Evolutionary conservation across 2,888 invertebrate species (phyloP), one percentile per base, ranked within the genome.

Genomic region (Osmoderma eremita): DNA sequence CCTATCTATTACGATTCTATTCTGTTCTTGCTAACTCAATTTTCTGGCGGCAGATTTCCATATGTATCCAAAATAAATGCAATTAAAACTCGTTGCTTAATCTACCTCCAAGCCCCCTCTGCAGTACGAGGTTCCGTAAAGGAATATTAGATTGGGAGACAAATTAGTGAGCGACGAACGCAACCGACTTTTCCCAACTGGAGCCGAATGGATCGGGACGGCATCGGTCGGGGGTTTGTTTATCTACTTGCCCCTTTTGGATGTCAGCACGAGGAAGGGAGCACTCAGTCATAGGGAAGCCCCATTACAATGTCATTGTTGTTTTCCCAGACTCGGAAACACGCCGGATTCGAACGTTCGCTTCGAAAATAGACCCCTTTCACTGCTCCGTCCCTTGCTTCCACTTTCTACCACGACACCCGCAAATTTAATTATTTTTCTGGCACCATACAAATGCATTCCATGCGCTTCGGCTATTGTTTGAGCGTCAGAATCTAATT

Each of bases 301-400:
- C 56, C 42, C 56, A 56, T 56, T 56, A 56, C 56, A 56, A 41
- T 56, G 56, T 56, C 56, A 56, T 56, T 56, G 56, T 56, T 56
- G 56, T 56, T 56, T 56, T 56, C 53, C 53, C 36, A 39, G 56
- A 20, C n/a, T n/a, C n/a, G n/a, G n/a, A n/a, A n/a, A n/a, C n/a
- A n/a, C n/a, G n/a, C n/a, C n/a, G n/a, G n/a, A n/a, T n/a, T n/a
- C n/a, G n/a, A n/a, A n/a, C n/a, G n/a, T n/a, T n/a, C n/a, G n/a
- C n/a, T n/a, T n/a, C n/a, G n/a, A n/a, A n/a, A n/a, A n/a, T n/a
- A n/a, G n/a, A n/a, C n/a, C n/a, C n/a, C n/a, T n/a, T n/a, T n/a
- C n/a, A n/a, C n/a, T n/a, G n/a, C n/a, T n/a, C n/a, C n/a, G n/a
- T n/a, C n/a, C n/a, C n/a, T n/a, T n/a, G n/a, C n/a, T n/a, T n/a